phyloP scores from a whole-genome alignment of 2,888 invertebrate species.

The Calliphora vomitoria region DNA sequence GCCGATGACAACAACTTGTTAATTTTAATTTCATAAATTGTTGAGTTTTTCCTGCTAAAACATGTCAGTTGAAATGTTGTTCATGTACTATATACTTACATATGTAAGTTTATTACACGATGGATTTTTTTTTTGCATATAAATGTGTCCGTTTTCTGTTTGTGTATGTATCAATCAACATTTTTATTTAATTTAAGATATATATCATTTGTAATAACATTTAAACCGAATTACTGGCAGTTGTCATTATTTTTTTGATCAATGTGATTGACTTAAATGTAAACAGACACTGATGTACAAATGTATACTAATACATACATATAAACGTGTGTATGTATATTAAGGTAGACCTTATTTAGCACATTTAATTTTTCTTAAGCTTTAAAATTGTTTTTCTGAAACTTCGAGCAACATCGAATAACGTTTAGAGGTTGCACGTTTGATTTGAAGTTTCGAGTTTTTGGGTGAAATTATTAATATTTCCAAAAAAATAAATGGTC shows the following conservation, averaged over 20 bases:
- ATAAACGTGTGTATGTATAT: background rate
- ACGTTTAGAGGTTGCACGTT: too few species aligned
- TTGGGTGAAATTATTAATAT: too few species aligned
- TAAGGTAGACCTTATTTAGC: background rate
- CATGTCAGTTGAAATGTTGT: background rate
- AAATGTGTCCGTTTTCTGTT: background rate
- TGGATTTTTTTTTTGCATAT: background rate
- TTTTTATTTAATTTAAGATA: constrained; percentile 32
- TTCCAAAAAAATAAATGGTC: too few species aligned
- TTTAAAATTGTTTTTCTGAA: too few species aligned
- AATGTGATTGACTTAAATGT: constrained; percentile 24
- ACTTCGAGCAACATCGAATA: too few species aligned
- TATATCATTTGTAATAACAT: constrained; percentile 42
- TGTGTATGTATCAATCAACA: constrained; percentile 21
- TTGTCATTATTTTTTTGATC: constrained; percentile 18
- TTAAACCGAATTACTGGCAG: constrained; percentile 29
- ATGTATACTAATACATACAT: background rate
- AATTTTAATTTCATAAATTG: constrained; percentile 2
- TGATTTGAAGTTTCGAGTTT: too few species aligned
- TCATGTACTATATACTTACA: background rate
- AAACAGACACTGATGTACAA: background rate
- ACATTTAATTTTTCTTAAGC: too few species aligned
- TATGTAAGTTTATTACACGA: background rate
- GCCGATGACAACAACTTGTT: constrained; percentile 9
- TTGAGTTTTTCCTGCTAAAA: background rate